These are phyloP conservation scores for Calameuta idolon DNA, from an alignment of 2,888 invertebrate species.

Conservation along the genomic window DNA sequence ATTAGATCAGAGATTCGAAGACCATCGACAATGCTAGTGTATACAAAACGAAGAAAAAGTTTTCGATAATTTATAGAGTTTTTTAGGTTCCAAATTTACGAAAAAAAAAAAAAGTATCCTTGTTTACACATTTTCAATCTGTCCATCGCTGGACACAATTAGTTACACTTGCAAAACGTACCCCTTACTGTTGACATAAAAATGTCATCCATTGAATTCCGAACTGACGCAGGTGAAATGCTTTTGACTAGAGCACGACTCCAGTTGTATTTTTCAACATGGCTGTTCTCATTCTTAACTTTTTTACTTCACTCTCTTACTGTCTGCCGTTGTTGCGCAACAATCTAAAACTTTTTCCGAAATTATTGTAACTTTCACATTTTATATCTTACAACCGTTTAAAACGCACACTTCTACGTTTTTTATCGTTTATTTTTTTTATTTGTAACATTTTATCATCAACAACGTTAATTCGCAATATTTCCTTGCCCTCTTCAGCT, in stretches of 20 bases:
- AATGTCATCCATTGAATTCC: too few species aligned
- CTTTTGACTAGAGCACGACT: too few species aligned
- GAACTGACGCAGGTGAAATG: too few species aligned
- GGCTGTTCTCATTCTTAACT: not conserved
- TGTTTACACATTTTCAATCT: too few species aligned
- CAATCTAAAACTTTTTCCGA: not conserved
- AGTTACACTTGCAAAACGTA: not conserved
- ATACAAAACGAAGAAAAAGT: not conserved
- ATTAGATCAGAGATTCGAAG: not conserved
- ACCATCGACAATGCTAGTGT: not conserved
- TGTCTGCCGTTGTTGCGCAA: not conserved
- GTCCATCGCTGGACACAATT: too few species aligned
- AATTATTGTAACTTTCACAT: not conserved
- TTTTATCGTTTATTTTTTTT: conserved; percentile 9
- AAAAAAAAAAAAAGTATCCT: too few species aligned
- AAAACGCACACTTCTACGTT: not conserved
- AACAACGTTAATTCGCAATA: conserved; percentile 4
- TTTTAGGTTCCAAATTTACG: not conserved
- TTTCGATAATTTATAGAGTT: not conserved
- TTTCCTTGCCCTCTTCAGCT: not conserved
- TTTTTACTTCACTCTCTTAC: not conserved
- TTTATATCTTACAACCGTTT: not conserved
- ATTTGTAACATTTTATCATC: not conserved
- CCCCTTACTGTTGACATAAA: too few species aligned
- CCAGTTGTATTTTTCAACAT: not conserved